Base-by-base conservation (phyloP, 2,113 vertebrate species). In the Clarias magur region DNA sequence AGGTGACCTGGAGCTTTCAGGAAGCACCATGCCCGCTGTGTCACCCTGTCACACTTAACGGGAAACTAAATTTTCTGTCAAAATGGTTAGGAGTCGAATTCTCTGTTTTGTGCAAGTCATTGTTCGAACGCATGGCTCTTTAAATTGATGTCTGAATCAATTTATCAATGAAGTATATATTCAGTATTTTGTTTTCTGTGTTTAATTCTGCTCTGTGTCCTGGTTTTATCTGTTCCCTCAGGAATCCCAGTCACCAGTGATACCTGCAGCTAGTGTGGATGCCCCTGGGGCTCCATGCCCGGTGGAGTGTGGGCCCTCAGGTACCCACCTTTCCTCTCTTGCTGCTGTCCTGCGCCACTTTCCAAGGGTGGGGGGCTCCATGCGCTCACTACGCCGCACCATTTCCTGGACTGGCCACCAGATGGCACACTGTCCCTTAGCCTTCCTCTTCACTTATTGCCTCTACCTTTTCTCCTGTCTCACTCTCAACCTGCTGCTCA, bases 241-340 rank as follows among this genome's bases (percentile, higher is more conserved):
- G 98, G 98, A 97, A 85, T 89, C 91, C 92, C 96, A 95, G 92
- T 94, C 85, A 86, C 38, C 93, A 86, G 90, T 92, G 80, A 94
- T 94, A 73, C 91, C 96, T 30, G 0, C 92, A 60, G 88, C 90
- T 73, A 90, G 94, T 4, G 93, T 95, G 4, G 97, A 97, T 2
- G 90, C 96, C 79, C 94, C 87, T 0, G 96, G 91, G 8, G 86
- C 92, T 76, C 54, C 93, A 68, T 0, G 65, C 90, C 93, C 93
- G 1, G 91, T 94, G 15, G 97, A 97, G 65, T 93, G 90, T 93
- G 96, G 95, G 89, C 96, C 96, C 82, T 96, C 98, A 99, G 98
- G 98, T 99, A 99, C 95, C 96, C 95, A 92, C 60, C 91, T 96
- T 96, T 96, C 95, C 94, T 96, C 93, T 95, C 93, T 97, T 94